Evolutionary conservation across 1,140 invertebrate genomes (phyloP), one percentile per base, ranked within the genome.

Genomic region (Campoletis sonorensis): DNA sequence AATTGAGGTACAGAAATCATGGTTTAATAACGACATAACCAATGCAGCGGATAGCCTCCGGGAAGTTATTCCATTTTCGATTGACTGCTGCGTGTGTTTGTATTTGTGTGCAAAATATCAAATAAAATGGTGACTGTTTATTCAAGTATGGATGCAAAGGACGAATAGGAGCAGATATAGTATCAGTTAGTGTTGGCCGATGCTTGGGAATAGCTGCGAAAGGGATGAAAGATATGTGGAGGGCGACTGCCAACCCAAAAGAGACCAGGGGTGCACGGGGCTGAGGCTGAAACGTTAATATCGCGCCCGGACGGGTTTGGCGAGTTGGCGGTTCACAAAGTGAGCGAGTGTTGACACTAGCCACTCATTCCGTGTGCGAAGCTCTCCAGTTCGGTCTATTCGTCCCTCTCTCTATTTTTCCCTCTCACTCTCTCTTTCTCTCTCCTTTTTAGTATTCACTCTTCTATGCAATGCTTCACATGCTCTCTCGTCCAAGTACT

Each of bases 341-440:
- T 90, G 89, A 90, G 88, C 88, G 89, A 90, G 85, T 90, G 88
- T 91, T 91, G 90, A 91, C 89, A 91, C 87, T 90, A 84, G 86
- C 86, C 88, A 86, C 86, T 88, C 87, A 85, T 88, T 89, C 86
- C 86, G 82, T 72, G 49, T n/a, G n/a, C 26, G 33, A 30, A 40
- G 27, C 77, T 70, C 67, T 67, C 70, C 71, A 61, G 78, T 45
- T 26, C 79, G 26, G 30, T 30, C 72, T 77, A 54, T 40, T 5
- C 4, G 51, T 23, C 79, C 33, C 45, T 45, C 72, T 77, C 70
- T 40, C n/a, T n/a, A n/a, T n/a, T n/a, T n/a, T n/a, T n/a, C n/a
- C n/a, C n/a, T n/a, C 4, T 51, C 77, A 58, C 67, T 61, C 80
- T 58, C 45, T 23, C 79, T 40, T 45, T 40, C 71, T 77, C 54